These are phyloP conservation scores for Aselliscus stoliczkanus DNA, from an alignment of 2,797 vertebrate genomes.

Conservation along the genomic window DNA sequence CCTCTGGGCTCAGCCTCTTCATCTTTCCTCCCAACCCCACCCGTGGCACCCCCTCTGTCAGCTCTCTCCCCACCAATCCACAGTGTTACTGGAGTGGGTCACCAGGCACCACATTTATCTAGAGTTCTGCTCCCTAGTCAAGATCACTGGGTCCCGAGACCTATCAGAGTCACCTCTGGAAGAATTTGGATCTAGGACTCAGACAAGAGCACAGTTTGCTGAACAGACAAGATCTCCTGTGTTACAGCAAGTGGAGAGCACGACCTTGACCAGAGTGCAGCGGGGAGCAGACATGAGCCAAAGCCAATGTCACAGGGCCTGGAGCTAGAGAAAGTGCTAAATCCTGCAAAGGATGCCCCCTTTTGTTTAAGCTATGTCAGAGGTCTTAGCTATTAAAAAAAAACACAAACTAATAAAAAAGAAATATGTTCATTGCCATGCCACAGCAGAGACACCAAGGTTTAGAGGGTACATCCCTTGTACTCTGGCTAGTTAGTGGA, in stretches of 20 bases:
- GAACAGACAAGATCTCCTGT: background rate
- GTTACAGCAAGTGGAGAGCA: too few species aligned
- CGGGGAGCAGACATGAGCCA: accelerated
- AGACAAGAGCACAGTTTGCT: background rate
- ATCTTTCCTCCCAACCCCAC: background rate
- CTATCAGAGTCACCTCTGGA: accelerated
- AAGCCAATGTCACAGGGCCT: accelerated
- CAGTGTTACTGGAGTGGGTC: too few species aligned
- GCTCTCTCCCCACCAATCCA: background rate
- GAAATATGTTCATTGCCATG: background rate
- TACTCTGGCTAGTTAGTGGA: background rate
- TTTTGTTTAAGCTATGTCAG: background rate
- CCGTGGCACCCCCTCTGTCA: accelerated
- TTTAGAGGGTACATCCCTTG: background rate
- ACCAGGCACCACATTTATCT: background rate
- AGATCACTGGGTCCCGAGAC: too few species aligned
- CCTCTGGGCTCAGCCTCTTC: background rate
- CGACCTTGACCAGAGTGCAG: background rate
- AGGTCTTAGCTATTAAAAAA: background rate
- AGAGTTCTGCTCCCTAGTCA: background rate
- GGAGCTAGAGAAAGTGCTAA: background rate
- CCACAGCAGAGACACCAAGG: background rate
- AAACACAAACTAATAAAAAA: background rate
- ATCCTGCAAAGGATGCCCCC: background rate
- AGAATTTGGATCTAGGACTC: background rate